phyloP scores from a whole-genome alignment of 2,888 invertebrate species.

The Cerceris ruficornis region DNA sequence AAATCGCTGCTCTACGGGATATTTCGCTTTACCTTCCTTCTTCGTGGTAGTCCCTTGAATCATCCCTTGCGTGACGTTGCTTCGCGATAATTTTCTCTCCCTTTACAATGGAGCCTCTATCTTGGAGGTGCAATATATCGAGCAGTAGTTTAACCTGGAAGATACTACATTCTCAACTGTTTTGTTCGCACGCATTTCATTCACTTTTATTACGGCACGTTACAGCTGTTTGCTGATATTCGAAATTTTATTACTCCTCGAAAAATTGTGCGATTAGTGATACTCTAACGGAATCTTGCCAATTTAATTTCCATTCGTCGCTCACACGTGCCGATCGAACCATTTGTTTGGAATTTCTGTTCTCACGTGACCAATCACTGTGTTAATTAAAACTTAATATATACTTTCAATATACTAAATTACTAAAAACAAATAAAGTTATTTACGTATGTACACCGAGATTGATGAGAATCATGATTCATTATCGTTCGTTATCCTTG shows the following conservation, averaged over 20 bases:
- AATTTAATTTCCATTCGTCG: neutral
- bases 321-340: neutral
- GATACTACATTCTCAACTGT: constrained; percentile 11
- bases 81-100: constrained; percentile 12
- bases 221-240: neutral
- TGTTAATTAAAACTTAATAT: no score
- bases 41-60: neutral
- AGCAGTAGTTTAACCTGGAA: constrained; percentile 20
- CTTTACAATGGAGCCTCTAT: constrained; percentile 13
- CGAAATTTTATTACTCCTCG: neutral
- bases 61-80: constrained; percentile 11
- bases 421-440: neutral
- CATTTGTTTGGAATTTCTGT: no score
- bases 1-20: no score
- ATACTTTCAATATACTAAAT: no score
- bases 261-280: neutral
- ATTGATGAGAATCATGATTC: no score
- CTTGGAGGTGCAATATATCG: constrained; percentile 17
- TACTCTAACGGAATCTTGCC: neutral
- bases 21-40: neutral
- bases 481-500: no score
- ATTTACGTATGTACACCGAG: neutral
- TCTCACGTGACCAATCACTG: no score
- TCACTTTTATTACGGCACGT: neutral
- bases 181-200: constrained; percentile 33